Evolutionary conservation across 2,797 vertebrate genomes (phyloP), one percentile per base, ranked within the genome.

Genomic region (Chaetodon trifasciatus): DNA sequence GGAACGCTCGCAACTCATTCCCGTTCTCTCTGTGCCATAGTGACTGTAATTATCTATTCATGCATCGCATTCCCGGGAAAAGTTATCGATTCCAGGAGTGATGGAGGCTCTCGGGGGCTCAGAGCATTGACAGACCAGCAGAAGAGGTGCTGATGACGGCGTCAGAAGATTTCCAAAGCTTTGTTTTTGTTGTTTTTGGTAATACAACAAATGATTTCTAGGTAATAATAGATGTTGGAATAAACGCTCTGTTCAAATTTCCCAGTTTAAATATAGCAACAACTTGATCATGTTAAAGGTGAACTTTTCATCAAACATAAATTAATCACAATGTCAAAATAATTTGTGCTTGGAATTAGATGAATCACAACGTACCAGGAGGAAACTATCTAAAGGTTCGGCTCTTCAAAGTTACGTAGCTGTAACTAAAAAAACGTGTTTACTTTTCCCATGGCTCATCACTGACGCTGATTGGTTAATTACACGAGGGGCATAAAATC

Each of bases 21-120:
- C 55, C 39, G 42, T 85, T 87, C 76, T 89, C 89, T 82, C 82
- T 44, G 76, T 82, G 68, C 85, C 86, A 57, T 42, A 78, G 86
- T 80, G 74, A 89, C 86, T 88, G 60, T 89, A 93, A 92, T 91
- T 90, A 88, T 93, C 81, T 92, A 85, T 93, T 92, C 89, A 75
- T 79, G 92, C 83, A 88, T 88, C 70, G 57, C 90, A 90, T 82
- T 93, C 86, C 70, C 57, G 10, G 76, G 80, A 83, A 87, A 76
- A 85, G 88, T 84, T 89, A 92, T 94, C 65, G 83, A 72, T 92
- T 82, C 90, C 90, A 95, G 82, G 83, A 78, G 62, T 79, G 47
- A 52, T 35, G 70, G 42, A 78, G 68, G 65, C 77, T 74, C 73
- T 55, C 75, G 1, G 19, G 68, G n/a, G 60, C 66, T 76, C 46